Evolutionary conservation across 2,113 vertebrate species (phyloP), one percentile per base, ranked within the genome.

Genomic region (Collichthys lucidus): DNA sequence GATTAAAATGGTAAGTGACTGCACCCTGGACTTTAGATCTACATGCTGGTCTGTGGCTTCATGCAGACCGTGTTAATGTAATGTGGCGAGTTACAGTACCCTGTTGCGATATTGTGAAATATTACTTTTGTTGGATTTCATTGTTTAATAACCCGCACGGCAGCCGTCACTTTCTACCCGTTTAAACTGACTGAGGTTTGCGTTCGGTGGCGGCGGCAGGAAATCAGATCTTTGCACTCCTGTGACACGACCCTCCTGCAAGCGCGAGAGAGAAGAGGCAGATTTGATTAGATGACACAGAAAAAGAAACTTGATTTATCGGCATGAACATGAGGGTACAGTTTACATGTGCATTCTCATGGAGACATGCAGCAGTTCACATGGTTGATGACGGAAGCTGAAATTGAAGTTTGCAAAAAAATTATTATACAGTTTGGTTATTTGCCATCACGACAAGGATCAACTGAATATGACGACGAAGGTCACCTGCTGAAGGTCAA

Each of bases 241-340:
- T 69, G 57, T 57, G 62, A 61, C 8, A 2, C 17, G 31, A 62
- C n/a, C 19, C 72, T 44, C 42, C 76, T 69, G 63, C 70, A 11
- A 14, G 9, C 60, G 68, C 3, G 16, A 10, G 74, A 29, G 31
- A 55, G 53, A 49, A 24, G 24, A 69, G 26, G 49, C 40, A 64
- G 44, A 77, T 55, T n/a, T 67, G 47, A 79, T 78, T 56, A 67
- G 56, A 26, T 47, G 67, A 55, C 46, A 83, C 75, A 78, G 31
- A 19, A 19, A 2, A 76, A 42, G 24, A 69, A 70, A 80, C 57
- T 26, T 26, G 20, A 68, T 68, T 26, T 62, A 24, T 26, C 62
- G 64, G 56, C 31, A 64, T 59, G 66, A 70, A 70, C 64, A 59
- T 20, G 31, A n/a, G 22, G 59, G 44, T 24, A 22, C 76, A 64